Base-by-base conservation (phyloP, 2,888 invertebrate species). In the Teleogryllus oceanicus region DNA sequence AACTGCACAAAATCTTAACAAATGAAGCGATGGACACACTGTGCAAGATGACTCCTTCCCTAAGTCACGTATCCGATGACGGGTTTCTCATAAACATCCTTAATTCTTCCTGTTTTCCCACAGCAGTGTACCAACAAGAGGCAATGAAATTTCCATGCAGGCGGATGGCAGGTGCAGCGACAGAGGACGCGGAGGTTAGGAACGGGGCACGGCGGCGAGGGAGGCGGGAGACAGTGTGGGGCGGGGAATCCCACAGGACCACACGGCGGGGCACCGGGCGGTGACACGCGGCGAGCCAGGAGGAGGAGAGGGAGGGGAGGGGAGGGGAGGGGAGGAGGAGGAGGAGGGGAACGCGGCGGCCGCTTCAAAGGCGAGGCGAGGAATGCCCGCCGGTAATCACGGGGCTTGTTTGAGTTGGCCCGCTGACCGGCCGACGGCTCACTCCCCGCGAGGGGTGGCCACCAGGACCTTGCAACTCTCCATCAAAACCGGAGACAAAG, bases 301-400 rank as follows among this genome's bases (percentile, higher is more conserved):
- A 11, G 2, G 75, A 74, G 13, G 0, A 11, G 16, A 21, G 0
- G 75, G 20, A 24, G 77, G 16, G 77, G 11, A 10, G 77, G 18
- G 13, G 10, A 11, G 13, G 20, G 20, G 37, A 12, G 51, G 4
- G 51, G 51, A 49, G n/a, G 77, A 77, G 49, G 24, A 21, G 50
- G 78, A 49, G 78, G 16, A 16, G 50, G 20, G 50, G 78, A 24
- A 50, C 49, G 62, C 13, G 62, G 62, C 62, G 62, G 62, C 4
- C n/a, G 13, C 62, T 13, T 62, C 62, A n/a, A n/a, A 62, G 62
- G 16, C 62, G 16, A 62, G n/a, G 62, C 16, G 16, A 62, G 62
- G 62, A 62, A 62, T 62, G 62, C 62, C 62, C 62, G 62, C 62
- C n/a, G 62, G 62, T 62, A 62, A 62, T 62, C 62, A 62, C 62